Evolutionary conservation across 2,888 invertebrate species (phyloP), one percentile per base, ranked within the genome.

Genomic region (Listrodromus nycthemerus): DNA sequence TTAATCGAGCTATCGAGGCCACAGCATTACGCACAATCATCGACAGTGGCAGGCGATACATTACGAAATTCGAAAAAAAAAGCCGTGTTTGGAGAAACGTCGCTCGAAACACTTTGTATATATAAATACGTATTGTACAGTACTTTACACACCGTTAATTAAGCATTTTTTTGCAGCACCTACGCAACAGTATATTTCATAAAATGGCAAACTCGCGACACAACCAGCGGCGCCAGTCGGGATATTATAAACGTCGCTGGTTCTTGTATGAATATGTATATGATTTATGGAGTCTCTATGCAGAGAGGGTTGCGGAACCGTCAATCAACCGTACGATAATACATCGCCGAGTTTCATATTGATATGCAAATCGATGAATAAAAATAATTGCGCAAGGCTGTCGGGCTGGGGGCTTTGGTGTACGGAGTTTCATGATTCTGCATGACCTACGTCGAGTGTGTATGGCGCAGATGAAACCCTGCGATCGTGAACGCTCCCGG

Each of bases 261-360:
- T 41, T 48, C 7, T 48, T 16, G 1, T 52, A 76, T 76, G 75
- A 76, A 81, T 81, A 81, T 81, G 76, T 70, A 81, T 76, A 70
- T 81, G 75, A 81, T 81, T 81, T 76, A 81, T 81, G 30, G 45
- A 65, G 75, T 66, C 45, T 75, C 63, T 45, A 76, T 81, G 81
- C 70, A 81, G 45, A 76, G 70, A 70, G 65, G 75, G 69, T 81
- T 81, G 76, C 76, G 70, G 81, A 81, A 81, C 81, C 81, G 70
- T 81, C 81, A 76, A 76, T 81, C 70, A 50, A 37, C 48, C 69
- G 10, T 52, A 24, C 63, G 69, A 77, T 50, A 50, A 78, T 78
- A 37, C 67, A 41, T 30, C 16, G 4, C 50, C 30, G n/a, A 45
- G 10, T 33, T 16, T 75, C 30, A 61, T 69, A 21, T 55, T 45